Conservation (phyloP, 1,140 invertebrate genomes). For the Papilio glaucus region DNA sequence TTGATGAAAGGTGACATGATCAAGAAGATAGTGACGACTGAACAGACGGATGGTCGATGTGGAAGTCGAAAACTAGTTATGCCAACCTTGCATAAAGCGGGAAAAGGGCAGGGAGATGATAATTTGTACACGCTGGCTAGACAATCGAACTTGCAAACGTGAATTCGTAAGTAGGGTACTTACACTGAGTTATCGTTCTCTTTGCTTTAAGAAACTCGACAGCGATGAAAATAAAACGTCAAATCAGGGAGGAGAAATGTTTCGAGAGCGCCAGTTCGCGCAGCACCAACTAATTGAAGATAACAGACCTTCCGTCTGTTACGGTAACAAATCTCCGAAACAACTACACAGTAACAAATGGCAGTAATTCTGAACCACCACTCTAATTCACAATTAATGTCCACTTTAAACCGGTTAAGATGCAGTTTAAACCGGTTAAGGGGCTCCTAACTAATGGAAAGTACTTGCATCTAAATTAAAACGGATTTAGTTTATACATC, state of each 20-base stretch:
- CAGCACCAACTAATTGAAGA: slow-evolving; percentile 43
- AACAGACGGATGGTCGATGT: no score
- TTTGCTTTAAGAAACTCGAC: neutral
- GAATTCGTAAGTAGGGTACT: neutral
- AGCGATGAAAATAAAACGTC: neutral
- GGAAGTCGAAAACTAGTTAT: no score
- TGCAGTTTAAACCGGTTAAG: slow-evolving; percentile 43
- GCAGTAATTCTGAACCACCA: slow-evolving; percentile 42
- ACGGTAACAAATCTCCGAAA: slow-evolving; percentile 44
- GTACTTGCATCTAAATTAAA: slow-evolving; percentile 47
- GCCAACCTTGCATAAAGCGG: no score
- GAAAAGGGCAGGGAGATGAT: no score
- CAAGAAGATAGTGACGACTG: no score
- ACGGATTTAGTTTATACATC: slow-evolving; percentile 29
- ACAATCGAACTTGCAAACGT: neutral
- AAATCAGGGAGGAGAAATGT: slow-evolving; percentile 18
- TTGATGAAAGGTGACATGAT: no score
- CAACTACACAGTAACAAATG: slow-evolving; percentile 46
- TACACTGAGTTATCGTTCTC: neutral
- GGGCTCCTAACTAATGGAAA: slow-evolving; percentile 38
- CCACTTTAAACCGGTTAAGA: slow-evolving; percentile 46
- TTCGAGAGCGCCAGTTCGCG: neutral
- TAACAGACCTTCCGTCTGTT: slow-evolving; percentile 29
- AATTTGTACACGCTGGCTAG: no score
- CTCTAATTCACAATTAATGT: slow-evolving; percentile 52